phyloP scores from a whole-genome alignment of 2,888 invertebrate genomes.

The Lydus trimaculatus region DNA sequence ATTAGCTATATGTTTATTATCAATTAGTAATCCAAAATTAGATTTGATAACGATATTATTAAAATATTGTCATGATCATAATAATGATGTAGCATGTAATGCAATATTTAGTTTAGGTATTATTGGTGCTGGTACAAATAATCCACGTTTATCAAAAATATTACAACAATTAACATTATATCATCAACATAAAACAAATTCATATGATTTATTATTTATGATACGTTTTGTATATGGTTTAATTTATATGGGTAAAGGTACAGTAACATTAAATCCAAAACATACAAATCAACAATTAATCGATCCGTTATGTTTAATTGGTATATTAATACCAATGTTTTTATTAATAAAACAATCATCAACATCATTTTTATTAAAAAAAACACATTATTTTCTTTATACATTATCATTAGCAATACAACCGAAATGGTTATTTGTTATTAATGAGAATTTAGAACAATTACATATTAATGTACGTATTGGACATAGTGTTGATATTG shows the following conservation, averaged over 20 bases:
- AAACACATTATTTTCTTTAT: slow-evolving; percentile 94
- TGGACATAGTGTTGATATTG: slow-evolving; percentile 96
- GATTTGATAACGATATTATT: slow-evolving; percentile 95
- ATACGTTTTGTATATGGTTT: slow-evolving; percentile 96
- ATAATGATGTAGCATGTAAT: slow-evolving; percentile 96
- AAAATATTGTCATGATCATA: slow-evolving; percentile 98
- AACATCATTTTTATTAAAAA: slow-evolving; percentile 75
- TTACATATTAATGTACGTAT: slow-evolving; percentile 91
- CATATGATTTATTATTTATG: slow-evolving; percentile 91
- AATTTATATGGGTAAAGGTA: slow-evolving; percentile 98
- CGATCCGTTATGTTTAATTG: slow-evolving; percentile 94
- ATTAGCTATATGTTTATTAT: slow-evolving; percentile 91
- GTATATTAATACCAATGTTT: slow-evolving; percentile 59
- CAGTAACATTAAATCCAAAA: slow-evolving; percentile 92
- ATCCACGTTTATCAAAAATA: slow-evolving; percentile 94
- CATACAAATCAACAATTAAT: slow-evolving; percentile 95
- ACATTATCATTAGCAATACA: slow-evolving; percentile 96
- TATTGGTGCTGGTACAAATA: slow-evolving; percentile 87
- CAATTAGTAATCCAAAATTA: slow-evolving; percentile 95
- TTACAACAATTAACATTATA: slow-evolving; percentile 95
- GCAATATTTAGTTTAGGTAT: slow-evolving; percentile 98
- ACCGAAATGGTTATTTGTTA: slow-evolving; percentile 96
- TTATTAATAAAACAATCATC: slow-evolving; percentile 52
- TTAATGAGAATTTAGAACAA: slow-evolving; percentile 92
- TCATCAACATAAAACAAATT: slow-evolving; percentile 85